Evolutionary conservation across 2,113 vertebrate species (phyloP).

Genomic region (Sarotherodon lohbergeri): DNA sequence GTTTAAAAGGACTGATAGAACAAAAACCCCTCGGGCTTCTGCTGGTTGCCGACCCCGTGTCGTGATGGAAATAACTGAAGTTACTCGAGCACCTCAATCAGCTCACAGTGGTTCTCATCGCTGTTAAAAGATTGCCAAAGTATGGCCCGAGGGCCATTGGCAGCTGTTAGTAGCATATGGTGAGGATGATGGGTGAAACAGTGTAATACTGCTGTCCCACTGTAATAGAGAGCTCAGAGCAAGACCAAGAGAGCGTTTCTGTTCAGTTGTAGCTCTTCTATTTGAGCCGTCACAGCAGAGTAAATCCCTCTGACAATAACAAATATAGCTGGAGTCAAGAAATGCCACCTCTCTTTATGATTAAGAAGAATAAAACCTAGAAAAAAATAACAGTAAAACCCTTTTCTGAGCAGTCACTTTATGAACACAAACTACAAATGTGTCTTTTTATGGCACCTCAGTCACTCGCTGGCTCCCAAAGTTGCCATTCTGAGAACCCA

Average conservation of each 20-base stretch:
- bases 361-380: neutral
- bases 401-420: neutral
- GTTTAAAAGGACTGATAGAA: neutral
- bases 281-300: neutral
- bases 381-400: neutral
- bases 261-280: neutral
- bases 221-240: neutral
- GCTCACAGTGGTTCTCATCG: neutral
- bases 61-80: neutral
- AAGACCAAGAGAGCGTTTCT: neutral
- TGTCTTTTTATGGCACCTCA: neutral
- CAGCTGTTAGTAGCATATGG: neutral
- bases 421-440: neutral
- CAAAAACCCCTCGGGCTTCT: neutral
- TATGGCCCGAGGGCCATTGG: neutral
- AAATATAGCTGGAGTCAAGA: neutral
- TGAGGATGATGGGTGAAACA: neutral
- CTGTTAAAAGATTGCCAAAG: neutral
- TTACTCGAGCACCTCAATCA: neutral
- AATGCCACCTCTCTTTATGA: neutral
- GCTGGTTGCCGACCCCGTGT: fast-evolving
- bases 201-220: neutral
- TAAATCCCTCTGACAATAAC: neutral
- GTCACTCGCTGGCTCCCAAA: neutral
- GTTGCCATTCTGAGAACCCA: neutral